These are phyloP conservation scores for Platichthys stellatus DNA, from an alignment of 2,113 vertebrate genomes.

Conservation along the genomic window DNA sequence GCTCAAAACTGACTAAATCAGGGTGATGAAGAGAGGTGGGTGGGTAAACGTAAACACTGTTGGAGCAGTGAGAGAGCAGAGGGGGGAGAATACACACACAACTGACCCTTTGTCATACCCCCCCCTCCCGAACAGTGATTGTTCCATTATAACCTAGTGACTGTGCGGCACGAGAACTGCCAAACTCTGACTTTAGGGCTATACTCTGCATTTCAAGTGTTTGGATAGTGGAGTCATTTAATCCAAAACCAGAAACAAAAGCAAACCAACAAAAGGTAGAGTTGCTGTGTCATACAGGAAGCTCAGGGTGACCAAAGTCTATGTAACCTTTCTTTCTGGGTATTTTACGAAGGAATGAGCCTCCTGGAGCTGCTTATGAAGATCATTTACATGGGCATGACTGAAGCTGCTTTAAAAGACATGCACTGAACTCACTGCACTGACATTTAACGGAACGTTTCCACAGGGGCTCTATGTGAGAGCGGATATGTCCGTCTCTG, in stretches of 20 bases:
- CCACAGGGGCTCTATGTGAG: background rate
- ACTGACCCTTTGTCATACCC: background rate
- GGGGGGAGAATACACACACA: background rate
- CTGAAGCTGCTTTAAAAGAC: background rate
- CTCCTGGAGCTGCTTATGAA: no score
- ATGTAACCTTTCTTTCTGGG: no score
- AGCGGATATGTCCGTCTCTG: background rate
- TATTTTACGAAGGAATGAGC: background rate
- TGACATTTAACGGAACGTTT: background rate
- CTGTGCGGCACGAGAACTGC: conserved; percentile 5
- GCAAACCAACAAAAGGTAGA: background rate
- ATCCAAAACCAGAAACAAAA: background rate
- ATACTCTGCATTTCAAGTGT: conserved; percentile 2
- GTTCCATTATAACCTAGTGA: conserved; percentile 4
- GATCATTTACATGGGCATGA: background rate
- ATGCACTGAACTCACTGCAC: background rate
- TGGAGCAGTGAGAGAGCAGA: background rate
- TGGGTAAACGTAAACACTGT: no score
- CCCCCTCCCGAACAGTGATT: background rate
- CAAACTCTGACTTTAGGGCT: conserved; percentile 5
- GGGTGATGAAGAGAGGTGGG: background rate
- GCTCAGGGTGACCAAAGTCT: background rate
- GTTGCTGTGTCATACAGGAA: background rate
- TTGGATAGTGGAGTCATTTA: background rate
- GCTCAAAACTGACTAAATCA: background rate